Evolutionary conservation across 2,888 invertebrate genomes (phyloP), one percentile per base, ranked within the genome.

Genomic region (Escarpia spicata): DNA sequence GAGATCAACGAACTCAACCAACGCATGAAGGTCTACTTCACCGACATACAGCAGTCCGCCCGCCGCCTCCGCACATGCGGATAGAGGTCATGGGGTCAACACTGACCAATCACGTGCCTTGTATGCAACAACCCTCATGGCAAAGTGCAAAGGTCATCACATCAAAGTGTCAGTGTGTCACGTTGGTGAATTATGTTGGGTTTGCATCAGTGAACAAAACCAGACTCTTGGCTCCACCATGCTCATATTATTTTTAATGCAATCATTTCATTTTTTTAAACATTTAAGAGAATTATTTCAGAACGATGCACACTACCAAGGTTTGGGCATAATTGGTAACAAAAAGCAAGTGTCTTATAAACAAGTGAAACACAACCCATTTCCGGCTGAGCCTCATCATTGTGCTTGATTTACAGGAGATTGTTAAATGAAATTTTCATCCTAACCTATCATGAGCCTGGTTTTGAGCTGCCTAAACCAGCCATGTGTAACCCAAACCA

Each of bases 1-100:
- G 97, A 97, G 93, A 97, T 98, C 90, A 97, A 97, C 93, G 96
- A 96, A 6, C 96, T 98, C 31, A 97, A 97, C 92, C 95, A 95
- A 2, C 97, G 97, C 95, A 98, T 98, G 97, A 97, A 97, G 91
- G 91, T 91, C 31, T 91, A 91, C 91, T 91, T 91, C 91, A 91
- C 91, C 43, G 91, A 91, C 91, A 91, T 91, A 91, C 91, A 91
- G 91, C n/a, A 91, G 91, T 91, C 91, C 26, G 91, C 91, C 91
- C 91, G 91, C 91, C 91, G 91, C 31, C 91, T 91, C 6, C 91
- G 91, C 91, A 91, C 91, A 26, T 91, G 91, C 31, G 91, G 91
- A 91, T 91, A 91, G 91, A 91, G 91, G 91, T 91, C 91, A 31
- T 26, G 91, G 91, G 91, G 91, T 91, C 91, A 91, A 6, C 91